Evolutionary conservation across 2,113 vertebrate genomes (phyloP).

Genomic region (Struthidea cinerea): DNA sequence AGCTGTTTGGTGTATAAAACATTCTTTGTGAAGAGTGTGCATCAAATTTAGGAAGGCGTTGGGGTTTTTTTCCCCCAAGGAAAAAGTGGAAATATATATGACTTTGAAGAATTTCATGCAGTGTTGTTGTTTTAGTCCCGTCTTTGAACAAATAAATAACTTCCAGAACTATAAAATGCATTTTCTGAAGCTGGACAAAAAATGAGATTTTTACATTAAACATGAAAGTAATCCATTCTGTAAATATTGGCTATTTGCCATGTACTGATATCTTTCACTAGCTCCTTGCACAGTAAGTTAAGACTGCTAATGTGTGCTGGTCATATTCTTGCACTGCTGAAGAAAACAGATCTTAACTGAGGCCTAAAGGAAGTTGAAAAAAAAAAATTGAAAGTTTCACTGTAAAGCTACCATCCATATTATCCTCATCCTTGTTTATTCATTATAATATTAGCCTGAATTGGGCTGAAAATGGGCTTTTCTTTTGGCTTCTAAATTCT

Average conservation of each 20-base stretch:
- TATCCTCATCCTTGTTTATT: not conserved
- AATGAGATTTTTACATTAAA: not conserved
- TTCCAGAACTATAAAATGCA: not conserved
- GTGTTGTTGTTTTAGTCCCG: not conserved
- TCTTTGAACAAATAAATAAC: not conserved
- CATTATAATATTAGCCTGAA: not conserved
- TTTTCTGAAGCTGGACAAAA: not conserved
- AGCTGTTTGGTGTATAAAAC: not conserved
- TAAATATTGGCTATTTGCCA: not conserved
- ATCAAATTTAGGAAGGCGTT: not conserved
- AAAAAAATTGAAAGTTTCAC: not conserved
- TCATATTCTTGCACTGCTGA: not conserved
- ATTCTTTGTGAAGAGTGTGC: not conserved
- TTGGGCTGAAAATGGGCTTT: not conserved
- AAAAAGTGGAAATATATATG: not conserved
- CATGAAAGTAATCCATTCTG: not conserved
- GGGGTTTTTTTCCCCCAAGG: rapidly evolving
- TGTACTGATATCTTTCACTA: not conserved
- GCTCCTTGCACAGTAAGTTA: not conserved
- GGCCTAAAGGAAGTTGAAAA: not conserved
- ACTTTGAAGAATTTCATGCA: not conserved
- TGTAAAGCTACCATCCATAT: not conserved
- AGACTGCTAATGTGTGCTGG: not conserved
- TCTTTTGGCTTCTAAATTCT: not conserved
- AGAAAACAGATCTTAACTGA: not conserved